Evolutionary conservation across 64 coral and sea anemone genomes (phyloP).

Genomic region (Actinia tenebrosa): DNA sequence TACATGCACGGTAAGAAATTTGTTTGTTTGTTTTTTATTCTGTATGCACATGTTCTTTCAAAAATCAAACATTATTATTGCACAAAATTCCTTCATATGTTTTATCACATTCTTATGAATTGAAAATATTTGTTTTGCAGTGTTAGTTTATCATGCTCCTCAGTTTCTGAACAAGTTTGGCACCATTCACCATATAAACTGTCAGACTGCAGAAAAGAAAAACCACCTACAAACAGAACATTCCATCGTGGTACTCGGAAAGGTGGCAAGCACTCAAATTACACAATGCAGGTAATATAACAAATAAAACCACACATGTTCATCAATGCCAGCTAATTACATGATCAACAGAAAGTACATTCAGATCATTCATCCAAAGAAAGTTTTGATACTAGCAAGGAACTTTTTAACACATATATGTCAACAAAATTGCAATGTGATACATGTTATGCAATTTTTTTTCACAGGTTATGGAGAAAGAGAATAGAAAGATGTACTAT

Average conservation of each 20-base stretch:
- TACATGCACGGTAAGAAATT: constrained; percentile 48
- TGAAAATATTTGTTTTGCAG: not conserved
- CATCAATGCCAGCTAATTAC: not conserved
- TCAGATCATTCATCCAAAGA: not conserved
- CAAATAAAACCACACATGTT: not conserved
- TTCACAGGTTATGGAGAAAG: constrained; percentile 3
- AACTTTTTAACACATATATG: not conserved
- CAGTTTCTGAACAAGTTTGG: constrained; percentile 39
- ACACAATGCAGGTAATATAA: constrained; percentile 47
- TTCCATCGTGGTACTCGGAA: constrained; percentile 43
- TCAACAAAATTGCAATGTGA: not conserved
- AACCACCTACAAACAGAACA: constrained; percentile 40
- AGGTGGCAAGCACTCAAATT: constrained; percentile 45
- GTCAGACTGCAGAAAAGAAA: constrained; percentile 67
- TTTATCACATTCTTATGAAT: too few relatives aligned
- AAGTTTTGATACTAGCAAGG: not conserved
- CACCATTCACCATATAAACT: constrained; percentile 42
- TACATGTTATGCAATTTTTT: not conserved
- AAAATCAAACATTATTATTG: not conserved
- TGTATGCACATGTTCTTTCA: not conserved
- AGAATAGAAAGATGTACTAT: not conserved
- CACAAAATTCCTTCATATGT: not conserved
- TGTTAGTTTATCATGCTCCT: constrained; percentile 48
- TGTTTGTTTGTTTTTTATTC: not conserved
- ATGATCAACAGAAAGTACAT: not conserved